Base-by-base conservation (phyloP, 1,140 invertebrate genomes). In the Cecropterus lyciades region DNA sequence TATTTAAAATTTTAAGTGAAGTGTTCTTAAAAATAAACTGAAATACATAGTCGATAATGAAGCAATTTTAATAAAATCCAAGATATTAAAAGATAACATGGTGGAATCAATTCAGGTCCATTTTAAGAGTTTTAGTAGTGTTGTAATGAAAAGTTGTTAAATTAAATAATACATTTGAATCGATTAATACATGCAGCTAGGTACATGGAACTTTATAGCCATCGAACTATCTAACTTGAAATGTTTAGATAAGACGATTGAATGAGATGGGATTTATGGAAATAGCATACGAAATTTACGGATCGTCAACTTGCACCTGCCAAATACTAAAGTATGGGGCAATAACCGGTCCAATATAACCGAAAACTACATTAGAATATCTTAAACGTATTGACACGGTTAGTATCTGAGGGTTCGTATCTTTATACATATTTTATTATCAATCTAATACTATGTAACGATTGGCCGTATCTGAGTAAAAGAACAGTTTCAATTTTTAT, bases 251-350 rank as follows among this genome's bases (percentile, higher is more conserved):
- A 46, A 46, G 42, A 15, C 45, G 57, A 33, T 37, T 33, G n/a
- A 63, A 63, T 37, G 48, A 51, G 11, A 51, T 63, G 48, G 24
- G 16, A 51, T 51, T 63, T 63, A 63, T 63, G 57, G 27, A 46
- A 62, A 62, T 62, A 20, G 15, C 37, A 7, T 53, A 62, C 13
- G 59, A 63, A 63, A 51, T 63, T 33, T 43, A 13, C 13, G 17
- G 9, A 33, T 63, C 30, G 46, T 48, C 13, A 48, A 16, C 43
- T 49, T 24, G 15, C 59, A 63, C 59, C 59, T 62, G 59, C 59
- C 59, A 62, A 62, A 42, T 17, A 27, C 30, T 49, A 45, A 13
- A 62, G 27, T 62, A 57, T 62, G 59, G 30, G 27, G 48, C 46
- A 42, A 51, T 15, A 62, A 62, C 59, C 59, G 46, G 59, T 62